A percentile compares a stretch with the other conserved stretches of the same genome.
These are phyloP conservation scores for Sinopyrophorus schimmeli DNA, from an alignment of 2,888 invertebrate genomes.

Conservation along the genomic window DNA sequence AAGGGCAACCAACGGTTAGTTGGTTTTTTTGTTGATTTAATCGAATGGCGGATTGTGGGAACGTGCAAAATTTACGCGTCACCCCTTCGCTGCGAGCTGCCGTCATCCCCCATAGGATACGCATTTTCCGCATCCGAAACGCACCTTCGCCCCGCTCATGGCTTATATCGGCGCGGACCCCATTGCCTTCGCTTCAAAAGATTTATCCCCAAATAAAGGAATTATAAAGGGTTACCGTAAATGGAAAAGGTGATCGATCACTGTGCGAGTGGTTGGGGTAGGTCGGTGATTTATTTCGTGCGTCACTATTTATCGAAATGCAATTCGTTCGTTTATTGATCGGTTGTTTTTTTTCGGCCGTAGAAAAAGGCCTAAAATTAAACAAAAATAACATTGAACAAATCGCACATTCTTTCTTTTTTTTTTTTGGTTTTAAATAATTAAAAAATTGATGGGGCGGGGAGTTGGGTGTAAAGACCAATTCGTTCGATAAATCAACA, in stretches of 20 bases:
- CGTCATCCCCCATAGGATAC: slow-evolving; percentile 5
- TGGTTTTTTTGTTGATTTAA: too few relatives aligned
- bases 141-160: neutral
- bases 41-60: too few relatives aligned
- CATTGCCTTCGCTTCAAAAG: slow-evolving; percentile 20
- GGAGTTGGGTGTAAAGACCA: too few relatives aligned
- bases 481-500: too few relatives aligned
- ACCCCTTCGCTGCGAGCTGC: slow-evolving; percentile 13
- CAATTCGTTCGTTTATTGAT: too few relatives aligned
- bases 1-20: too few relatives aligned
- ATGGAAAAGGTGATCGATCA: slow-evolving; percentile 26
- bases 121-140: slow-evolving; percentile 3
- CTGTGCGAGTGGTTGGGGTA: slow-evolving; percentile 25
- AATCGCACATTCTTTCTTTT: too few relatives aligned
- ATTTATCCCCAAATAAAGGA: slow-evolving; percentile 28
- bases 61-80: slow-evolving; percentile 5
- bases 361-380: too few relatives aligned
- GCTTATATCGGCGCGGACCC: slow-evolving; percentile 4
- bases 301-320: slow-evolving; percentile 8
- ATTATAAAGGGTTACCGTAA: slow-evolving; percentile 26
- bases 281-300: slow-evolving; percentile 15
- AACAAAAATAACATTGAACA: too few relatives aligned
- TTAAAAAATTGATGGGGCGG: too few relatives aligned
- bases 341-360: too few relatives aligned
- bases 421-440: too few relatives aligned